Conservation (phyloP, 1,140 invertebrate species). For the Anastrepha ludens region DNA sequence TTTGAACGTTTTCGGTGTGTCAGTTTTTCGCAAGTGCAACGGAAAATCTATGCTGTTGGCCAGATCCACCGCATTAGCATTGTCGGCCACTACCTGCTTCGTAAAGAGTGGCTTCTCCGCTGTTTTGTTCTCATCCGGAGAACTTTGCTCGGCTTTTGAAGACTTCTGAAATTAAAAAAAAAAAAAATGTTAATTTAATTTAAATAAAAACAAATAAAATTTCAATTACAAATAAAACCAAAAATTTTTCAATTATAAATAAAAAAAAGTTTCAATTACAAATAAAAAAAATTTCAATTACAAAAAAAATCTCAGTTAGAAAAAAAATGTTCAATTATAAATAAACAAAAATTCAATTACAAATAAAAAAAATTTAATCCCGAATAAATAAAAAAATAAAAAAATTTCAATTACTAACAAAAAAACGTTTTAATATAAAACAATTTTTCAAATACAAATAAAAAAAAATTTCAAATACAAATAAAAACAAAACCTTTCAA, state of each 20-base stretch:
- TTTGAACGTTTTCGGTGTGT: constrained; percentile 76
- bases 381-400: too few relatives aligned
- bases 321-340: too few relatives aligned
- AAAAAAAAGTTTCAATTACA: not conserved
- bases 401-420: too few relatives aligned
- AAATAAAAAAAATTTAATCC: too few relatives aligned
- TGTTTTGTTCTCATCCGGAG: not conserved
- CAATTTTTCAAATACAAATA: too few relatives aligned
- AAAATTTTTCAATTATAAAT: not conserved
- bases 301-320: too few relatives aligned
- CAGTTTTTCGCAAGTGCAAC: constrained; percentile 58
- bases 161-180: constrained; percentile 21
- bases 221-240: too few relatives aligned
- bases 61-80: not conserved
- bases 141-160: not conserved
- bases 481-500: too few relatives aligned
- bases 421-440: too few relatives aligned
- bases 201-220: too few relatives aligned
- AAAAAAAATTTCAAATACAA: too few relatives aligned
- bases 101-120: not conserved
- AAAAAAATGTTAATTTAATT: not conserved
- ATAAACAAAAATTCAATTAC: too few relatives aligned
- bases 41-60: not conserved
- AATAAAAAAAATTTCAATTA: not conserved
- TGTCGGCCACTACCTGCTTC: not conserved